These are phyloP conservation scores for Aethes cnicana DNA, from an alignment of 2,888 invertebrate genomes.

Conservation along the genomic window DNA sequence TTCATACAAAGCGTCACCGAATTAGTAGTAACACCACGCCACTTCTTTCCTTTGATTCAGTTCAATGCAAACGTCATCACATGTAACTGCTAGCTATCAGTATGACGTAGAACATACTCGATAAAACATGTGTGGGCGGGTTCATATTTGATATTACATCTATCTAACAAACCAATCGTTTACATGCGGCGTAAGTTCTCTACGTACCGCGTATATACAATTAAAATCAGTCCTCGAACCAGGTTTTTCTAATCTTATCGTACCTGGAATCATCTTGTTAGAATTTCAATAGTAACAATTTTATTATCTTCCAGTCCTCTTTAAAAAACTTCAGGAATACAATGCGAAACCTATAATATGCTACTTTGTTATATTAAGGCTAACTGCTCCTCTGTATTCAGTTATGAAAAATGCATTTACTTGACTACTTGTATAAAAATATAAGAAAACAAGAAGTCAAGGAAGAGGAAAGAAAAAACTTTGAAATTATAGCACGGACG, in stretches of 20 bases:
- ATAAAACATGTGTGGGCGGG: constrained; percentile 14
- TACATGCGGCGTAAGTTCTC: neutral
- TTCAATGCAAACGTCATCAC: constrained; percentile 10
- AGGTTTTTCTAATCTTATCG: constrained; percentile 1
- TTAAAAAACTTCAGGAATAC: neutral
- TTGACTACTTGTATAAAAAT: neutral
- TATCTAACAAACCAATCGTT: constrained; percentile 3
- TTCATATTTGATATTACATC: constrained; percentile 9
- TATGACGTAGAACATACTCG: constrained; percentile 8
- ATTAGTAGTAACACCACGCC: neutral
- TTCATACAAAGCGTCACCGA: neutral
- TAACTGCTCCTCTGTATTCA: neutral
- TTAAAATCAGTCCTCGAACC: constrained; percentile 2
- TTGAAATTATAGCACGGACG: constrained; percentile 13
- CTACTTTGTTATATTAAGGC: neutral
- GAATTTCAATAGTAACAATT: neutral
- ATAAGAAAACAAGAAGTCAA: neutral
- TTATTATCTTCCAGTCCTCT: neutral
- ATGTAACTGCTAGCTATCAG: constrained; percentile 6
- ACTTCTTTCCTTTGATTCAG: no score
- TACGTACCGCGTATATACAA: constrained; percentile 3
- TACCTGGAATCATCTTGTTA: neutral
- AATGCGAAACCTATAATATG: neutral
- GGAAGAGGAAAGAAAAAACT: neutral
- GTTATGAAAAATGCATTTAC: neutral